Base-by-base conservation (phyloP, 2,797 vertebrate species). In the Pseudotriccus pelzelni region DNA sequence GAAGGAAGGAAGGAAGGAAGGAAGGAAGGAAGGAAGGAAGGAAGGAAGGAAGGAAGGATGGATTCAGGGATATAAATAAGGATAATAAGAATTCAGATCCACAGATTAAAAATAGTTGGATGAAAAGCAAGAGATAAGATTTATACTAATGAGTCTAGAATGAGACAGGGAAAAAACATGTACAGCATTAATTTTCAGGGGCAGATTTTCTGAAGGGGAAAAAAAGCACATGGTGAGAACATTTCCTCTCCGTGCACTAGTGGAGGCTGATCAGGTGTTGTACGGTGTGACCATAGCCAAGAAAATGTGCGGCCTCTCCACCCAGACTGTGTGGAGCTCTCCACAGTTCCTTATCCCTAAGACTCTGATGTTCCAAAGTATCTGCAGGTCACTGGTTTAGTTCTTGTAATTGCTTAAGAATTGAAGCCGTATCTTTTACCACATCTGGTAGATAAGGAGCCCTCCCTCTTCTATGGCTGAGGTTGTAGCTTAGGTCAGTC, bases 231-330 rank as follows among this genome's bases (percentile, higher is more conserved):
- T 10, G 21, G 12, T 68, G 56, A 63, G 36, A 28, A 76, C 6
- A 0, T n/a, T 82, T 87, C 25, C 34, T 82, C 34, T 64, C 13
- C 3, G 12, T 74, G 27, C 3, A 0, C 12, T 46, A 73, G 28
- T 1, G 17, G 50, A 41, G 41, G 14, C 11, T 5, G 5, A 13
- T 53, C 46, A 22, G 25, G 8, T 55, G 43, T 24, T 1, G 0
- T 34, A 3, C 3, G 9, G 11, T 59, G 37, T 41, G 23, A 9
- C 20, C 6, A 39, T 9, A 66, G 47, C 25, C 2, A 18, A 37
- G 56, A 27, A 79, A 76, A 83, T 5, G 8, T 32, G 23, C 8
- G 64, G 43, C 34, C 34, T 60, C 22, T 36, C 3, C 39, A 24
- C 18, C 4, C 36, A 62, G 43, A 20, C n/a, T 58, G 19, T 5